Evolutionary conservation across 1,140 invertebrate species (phyloP).

Genomic region (Odontomachus brunneus): DNA sequence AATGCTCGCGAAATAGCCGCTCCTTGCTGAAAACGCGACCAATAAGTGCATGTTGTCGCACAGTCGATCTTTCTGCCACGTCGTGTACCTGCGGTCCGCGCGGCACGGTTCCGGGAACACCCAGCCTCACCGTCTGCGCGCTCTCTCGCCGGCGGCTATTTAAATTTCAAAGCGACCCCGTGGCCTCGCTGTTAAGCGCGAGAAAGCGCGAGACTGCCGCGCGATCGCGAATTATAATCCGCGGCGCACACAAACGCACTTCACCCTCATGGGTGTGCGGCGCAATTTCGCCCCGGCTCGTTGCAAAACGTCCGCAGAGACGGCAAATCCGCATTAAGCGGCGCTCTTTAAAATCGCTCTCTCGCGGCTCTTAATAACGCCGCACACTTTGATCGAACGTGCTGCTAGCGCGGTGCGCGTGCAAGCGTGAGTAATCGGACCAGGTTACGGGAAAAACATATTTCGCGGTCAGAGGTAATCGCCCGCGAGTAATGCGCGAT

Average conservation of each 20-base stretch:
- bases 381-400: conserved; percentile 33
- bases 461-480: conserved; percentile 34
- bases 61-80: conserved; percentile 21
- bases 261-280: not conserved
- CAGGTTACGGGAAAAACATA: conserved; percentile 18
- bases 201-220: conserved; percentile 20
- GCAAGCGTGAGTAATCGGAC: conserved; percentile 39
- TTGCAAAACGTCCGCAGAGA: not conserved
- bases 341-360: conserved; percentile 4
- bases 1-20: too few species aligned
- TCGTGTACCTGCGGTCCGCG: not conserved
- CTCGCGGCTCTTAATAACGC: conserved; percentile 15
- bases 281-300: conserved; percentile 30
- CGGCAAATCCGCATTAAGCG: conserved; percentile 47
- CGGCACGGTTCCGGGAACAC: too few species aligned
- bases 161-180: conserved; percentile 45
- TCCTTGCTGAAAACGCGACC: not conserved
- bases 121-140: conserved; percentile 27
- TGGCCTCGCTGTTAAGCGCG: not conserved
- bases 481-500: too few species aligned
- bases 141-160: conserved; percentile 25
- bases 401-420: not conserved
- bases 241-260: conserved; percentile 31
- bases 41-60: conserved; percentile 39
- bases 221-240: conserved; percentile 40